Evolutionary conservation across 2,888 invertebrate genomes (phyloP).

Genomic region (Eutolmus rufibarbis): DNA sequence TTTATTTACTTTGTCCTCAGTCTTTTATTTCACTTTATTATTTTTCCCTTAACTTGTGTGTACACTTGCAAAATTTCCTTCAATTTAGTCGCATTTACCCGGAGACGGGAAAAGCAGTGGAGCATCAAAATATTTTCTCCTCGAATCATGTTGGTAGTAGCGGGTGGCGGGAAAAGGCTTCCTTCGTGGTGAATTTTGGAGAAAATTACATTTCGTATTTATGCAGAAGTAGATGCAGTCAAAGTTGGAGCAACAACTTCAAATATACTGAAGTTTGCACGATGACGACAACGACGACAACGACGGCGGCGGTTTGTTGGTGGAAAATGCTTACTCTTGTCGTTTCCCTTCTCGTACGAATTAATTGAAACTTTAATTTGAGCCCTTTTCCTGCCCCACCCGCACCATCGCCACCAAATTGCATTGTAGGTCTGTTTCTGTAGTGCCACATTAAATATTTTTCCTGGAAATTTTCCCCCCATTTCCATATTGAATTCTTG

Average conservation of each 20-base stretch:
- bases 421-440: not conserved
- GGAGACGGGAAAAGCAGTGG: not conserved
- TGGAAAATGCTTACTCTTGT: not conserved
- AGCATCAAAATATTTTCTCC: not conserved
- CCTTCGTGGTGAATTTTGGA: not conserved
- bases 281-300: not conserved
- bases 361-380: not conserved
- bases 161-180: not conserved
- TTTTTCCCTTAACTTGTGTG: not conserved
- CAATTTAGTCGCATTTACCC: not conserved
- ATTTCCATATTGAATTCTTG: not conserved
- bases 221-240: not conserved
- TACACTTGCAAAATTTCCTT: not conserved
- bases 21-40: not conserved
- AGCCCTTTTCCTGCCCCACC: not conserved
- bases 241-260: not conserved
- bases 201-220: not conserved
- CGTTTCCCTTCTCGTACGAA: not conserved
- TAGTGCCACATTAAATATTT: not conserved
- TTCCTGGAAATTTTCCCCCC: not conserved
- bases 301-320: not conserved
- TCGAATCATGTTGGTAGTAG: not conserved
- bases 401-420: not conserved
- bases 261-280: not conserved
- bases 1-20: not conserved